phyloP scores from a whole-genome alignment of 2,888 invertebrate genomes.

The Pelosia muscerda region DNA sequence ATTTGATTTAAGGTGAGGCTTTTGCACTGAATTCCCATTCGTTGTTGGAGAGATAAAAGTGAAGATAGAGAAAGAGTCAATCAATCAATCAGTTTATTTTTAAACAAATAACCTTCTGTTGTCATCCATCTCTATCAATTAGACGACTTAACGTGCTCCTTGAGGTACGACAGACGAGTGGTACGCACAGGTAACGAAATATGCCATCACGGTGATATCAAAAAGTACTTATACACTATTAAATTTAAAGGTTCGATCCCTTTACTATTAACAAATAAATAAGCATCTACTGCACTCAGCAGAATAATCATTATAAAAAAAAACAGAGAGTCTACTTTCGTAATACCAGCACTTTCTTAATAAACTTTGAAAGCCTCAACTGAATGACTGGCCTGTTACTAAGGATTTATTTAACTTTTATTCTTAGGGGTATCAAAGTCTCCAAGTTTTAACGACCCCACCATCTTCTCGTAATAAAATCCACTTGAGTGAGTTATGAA shows the following conservation, averaged over 20 bases:
- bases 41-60: no score
- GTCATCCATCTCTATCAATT: no score
- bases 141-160: no score
- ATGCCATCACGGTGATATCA: no score
- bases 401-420: slow-evolving; percentile 27
- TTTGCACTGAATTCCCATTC: no score
- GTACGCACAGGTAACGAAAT: no score
- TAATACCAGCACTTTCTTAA: neutral
- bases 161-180: no score
- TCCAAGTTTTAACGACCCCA: slow-evolving; percentile 43
- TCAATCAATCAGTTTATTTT: no score
- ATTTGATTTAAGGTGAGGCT: no score
- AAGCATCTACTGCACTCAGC: neutral
- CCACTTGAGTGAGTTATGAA: slow-evolving; percentile 12
- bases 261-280: neutral
- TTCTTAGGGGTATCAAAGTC: slow-evolving; percentile 35
- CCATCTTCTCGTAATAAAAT: slow-evolving; percentile 21
- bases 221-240: no score
- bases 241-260: neutral
- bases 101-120: no score
- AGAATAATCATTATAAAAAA: neutral
- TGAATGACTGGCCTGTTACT: slow-evolving; percentile 18
- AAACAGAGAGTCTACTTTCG: neutral
- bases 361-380: neutral
- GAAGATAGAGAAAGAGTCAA: no score